These are phyloP conservation scores for Coelogynopora nodosa DNA, from an alignment of 2,888 invertebrate species.

Conservation along the genomic window DNA sequence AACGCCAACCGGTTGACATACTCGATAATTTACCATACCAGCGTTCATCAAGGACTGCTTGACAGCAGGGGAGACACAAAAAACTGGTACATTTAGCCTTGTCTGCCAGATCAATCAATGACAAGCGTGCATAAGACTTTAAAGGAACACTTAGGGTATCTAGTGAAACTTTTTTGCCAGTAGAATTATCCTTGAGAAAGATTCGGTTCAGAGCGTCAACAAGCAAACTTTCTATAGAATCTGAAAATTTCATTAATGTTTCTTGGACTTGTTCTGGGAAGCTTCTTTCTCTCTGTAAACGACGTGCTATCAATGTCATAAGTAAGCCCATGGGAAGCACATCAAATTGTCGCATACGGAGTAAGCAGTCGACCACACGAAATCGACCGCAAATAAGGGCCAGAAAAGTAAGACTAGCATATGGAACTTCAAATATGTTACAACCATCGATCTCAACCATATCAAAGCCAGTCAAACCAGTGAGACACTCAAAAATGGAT, in stretches of 20 bases:
- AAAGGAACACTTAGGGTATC: slow-evolving; percentile 20
- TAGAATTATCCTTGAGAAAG: slow-evolving; percentile 38
- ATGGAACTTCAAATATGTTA: background rate
- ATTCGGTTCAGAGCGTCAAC: slow-evolving; percentile 31
- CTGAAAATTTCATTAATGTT: background rate
- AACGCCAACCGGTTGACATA: slow-evolving; percentile 19
- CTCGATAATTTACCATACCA: slow-evolving; percentile 38
- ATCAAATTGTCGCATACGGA: slow-evolving; percentile 41
- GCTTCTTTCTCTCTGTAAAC: background rate
- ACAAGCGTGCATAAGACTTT: slow-evolving; percentile 30
- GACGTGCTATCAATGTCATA: slow-evolving; percentile 14
- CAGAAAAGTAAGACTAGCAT: slow-evolving; percentile 19
- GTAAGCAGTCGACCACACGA: slow-evolving; percentile 24
- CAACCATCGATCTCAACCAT: slow-evolving; percentile 8
- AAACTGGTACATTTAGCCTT: slow-evolving; percentile 39
- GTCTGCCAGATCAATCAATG: slow-evolving; percentile 39
- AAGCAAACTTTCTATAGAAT: slow-evolving; percentile 21
- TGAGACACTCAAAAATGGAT: slow-evolving; percentile 4
- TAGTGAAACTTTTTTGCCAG: slow-evolving; percentile 31
- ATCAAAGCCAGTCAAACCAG: slow-evolving; percentile 2
- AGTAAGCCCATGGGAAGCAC: slow-evolving; percentile 32
- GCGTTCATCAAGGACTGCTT: slow-evolving; percentile 31
- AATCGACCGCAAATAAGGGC: slow-evolving; percentile 39
- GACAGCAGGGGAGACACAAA: slow-evolving; percentile 40
- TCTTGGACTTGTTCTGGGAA: slow-evolving; percentile 30